These are phyloP conservation scores for Urocitellus parryii DNA, from an alignment of 2,113 vertebrate species.

Conservation along the genomic window DNA sequence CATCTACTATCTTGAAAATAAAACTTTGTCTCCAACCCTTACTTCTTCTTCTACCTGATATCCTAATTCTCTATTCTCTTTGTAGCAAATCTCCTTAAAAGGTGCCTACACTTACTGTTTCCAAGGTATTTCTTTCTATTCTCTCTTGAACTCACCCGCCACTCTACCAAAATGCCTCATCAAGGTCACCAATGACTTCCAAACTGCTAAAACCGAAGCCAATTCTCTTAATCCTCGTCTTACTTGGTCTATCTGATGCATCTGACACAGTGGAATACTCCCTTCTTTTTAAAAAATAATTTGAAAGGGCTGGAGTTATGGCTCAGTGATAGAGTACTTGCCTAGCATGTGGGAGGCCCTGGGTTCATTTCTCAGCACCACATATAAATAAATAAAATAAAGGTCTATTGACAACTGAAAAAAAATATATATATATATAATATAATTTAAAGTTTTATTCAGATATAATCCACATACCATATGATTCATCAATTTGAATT, in stretches of 20 bases:
- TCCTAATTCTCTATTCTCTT: background rate
- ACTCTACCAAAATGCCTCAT: background rate
- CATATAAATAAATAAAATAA: too few species aligned
- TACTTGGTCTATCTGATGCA: background rate
- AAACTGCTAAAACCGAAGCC: background rate
- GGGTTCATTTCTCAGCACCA: too few species aligned
- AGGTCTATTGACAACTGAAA: too few species aligned
- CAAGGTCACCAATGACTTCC: background rate
- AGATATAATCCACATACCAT: background rate
- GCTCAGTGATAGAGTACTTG: too few species aligned
- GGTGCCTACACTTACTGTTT: background rate
- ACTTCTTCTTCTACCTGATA: background rate
- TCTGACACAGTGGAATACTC: background rate
- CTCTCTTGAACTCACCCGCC: background rate
- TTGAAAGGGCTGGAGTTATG: too few species aligned
- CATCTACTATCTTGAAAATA: background rate
- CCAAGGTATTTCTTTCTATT: background rate
- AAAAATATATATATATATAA: too few species aligned
- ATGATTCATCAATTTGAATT: background rate
- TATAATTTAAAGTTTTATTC: background rate
- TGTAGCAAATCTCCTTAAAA: background rate
- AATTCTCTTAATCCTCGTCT: slow-evolving; percentile 1
- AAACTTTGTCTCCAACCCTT: background rate
- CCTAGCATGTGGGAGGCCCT: too few species aligned
- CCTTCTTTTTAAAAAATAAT: background rate